phyloP scores from a whole-genome alignment of 2,888 invertebrate species.

The Agapetus fuscipes region DNA sequence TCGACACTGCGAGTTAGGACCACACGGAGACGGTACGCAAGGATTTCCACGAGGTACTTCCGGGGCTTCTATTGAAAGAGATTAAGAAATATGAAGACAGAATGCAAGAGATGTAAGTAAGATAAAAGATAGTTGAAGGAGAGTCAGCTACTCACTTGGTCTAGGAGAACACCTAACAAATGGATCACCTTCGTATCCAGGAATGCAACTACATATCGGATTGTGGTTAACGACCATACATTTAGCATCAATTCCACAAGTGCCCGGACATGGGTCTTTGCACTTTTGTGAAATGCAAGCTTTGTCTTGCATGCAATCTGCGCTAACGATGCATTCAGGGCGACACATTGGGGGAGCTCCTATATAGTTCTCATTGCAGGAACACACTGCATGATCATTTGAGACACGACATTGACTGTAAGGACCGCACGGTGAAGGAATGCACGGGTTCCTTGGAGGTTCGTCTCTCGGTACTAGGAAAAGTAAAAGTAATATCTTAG shows the following conservation, averaged over 20 bases:
- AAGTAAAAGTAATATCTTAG: constrained; percentile 3
- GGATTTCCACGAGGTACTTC: constrained; percentile 55
- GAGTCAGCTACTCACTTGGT: constrained; percentile 48
- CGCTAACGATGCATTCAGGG: constrained; percentile 75
- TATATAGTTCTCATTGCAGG: constrained; percentile 66
- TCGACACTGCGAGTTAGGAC: constrained; percentile 74
- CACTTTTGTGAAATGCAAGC: constrained; percentile 75
- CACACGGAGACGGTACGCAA: constrained; percentile 76
- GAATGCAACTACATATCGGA: constrained; percentile 73
- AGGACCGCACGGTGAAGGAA: constrained; percentile 67
- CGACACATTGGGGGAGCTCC: constrained; percentile 70
- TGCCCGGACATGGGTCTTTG: constrained; percentile 70
- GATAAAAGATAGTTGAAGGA: constrained; percentile 7
- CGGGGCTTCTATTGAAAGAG: constrained; percentile 38
- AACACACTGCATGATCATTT: constrained; percentile 69
- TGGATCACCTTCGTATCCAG: constrained; percentile 71
- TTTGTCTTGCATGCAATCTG: constrained; percentile 71
- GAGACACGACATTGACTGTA: constrained; percentile 67
- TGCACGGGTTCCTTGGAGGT: constrained; percentile 43
- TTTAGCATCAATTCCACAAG: constrained; percentile 73
- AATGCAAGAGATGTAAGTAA: too few species aligned
- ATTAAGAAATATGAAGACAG: constrained; percentile 11
- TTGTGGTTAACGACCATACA: constrained; percentile 80
- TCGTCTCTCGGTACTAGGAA: constrained; percentile 34
- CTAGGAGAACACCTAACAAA: constrained; percentile 61